Evolutionary conservation across 2,888 invertebrate genomes (phyloP), one percentile per base, ranked within the genome.

Genomic region (Drosophila infuscata): DNA sequence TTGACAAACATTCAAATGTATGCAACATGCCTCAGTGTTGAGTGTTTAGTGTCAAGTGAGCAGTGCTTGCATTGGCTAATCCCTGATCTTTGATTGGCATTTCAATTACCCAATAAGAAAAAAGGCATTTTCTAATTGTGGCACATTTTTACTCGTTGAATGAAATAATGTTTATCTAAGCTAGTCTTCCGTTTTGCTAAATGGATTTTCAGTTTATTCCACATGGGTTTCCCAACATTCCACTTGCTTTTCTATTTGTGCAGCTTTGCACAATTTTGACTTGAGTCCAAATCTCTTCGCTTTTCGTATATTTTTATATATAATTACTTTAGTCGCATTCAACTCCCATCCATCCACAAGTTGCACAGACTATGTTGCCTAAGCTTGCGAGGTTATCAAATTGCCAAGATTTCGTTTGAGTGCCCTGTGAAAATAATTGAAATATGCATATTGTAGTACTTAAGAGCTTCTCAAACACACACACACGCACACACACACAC

Each of bases 1-100:
- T 67, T 43, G 70, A 64, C 63, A 76, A 52, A 30, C 64, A 60
- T 43, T 25, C 11, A 36, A 64, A 60, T 53, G 29, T 49, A 25
- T 41, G 64, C 46, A 41, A 36, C 41, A 69, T 49, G 53, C 65
- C 35, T 41, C 25, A 17, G 11, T 25, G 2, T 30, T 3, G 25
- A 25, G 25, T 25, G 25, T 25, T 25, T 25, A 17, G 11, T 25
- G 2, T 30, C 2, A 9, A 56, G 36, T 38, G 17, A 38, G 11
- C 8, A 38, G 12, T 11, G 11, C 9, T 15, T 29, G 49, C 29
- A 29, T 17, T 29, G 29, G 15, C 15, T 46, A 46, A 46, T 25
- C 46, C 46, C 12, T 12, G 29, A 38, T 56, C 54, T 8, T 12
- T 53, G 5, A 35, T 35, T 53, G 35, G 20, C 20, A 35, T 46